A percentile compares a stretch with the other conserved stretches of the same genome.
These are phyloP conservation scores for Tipula unca DNA, from an alignment of 2,888 invertebrate genomes.

Conservation along the genomic window DNA sequence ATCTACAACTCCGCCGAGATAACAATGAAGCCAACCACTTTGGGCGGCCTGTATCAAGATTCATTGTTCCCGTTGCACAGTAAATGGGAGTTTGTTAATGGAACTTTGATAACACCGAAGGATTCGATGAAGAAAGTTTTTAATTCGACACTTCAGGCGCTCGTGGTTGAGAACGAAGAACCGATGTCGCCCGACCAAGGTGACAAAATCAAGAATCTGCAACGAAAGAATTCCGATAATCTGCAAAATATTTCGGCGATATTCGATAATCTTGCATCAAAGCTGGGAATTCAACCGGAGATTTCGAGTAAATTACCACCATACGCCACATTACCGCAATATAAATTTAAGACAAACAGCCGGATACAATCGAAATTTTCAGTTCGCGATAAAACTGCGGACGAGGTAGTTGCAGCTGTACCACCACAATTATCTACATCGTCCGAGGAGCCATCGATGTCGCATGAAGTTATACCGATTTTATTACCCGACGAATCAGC, in stretches of 20 bases:
- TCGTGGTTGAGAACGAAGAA: constrained; percentile 50
- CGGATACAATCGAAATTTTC: not conserved
- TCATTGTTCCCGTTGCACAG: constrained; percentile 39
- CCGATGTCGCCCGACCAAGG: constrained; percentile 28
- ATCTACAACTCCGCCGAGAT: not conserved
- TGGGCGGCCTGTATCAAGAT: constrained; percentile 25
- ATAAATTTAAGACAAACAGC: constrained; percentile 32
- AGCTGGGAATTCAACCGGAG: constrained; percentile 41
- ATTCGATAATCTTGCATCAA: constrained; percentile 53
- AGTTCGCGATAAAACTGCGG: not conserved
- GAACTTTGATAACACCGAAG: constrained; percentile 30
- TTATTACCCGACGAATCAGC: not conserved
- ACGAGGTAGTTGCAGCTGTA: constrained; percentile 27
- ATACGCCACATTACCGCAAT: constrained; percentile 32
- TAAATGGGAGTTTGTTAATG: constrained; percentile 53
- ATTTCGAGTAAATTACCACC: constrained; percentile 38
- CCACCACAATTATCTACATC: constrained; percentile 25
- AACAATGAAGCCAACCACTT: not conserved
- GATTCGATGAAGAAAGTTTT: constrained; percentile 47
- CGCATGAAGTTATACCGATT: constrained; percentile 20
- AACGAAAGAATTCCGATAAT: constrained; percentile 41
- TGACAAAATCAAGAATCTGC: constrained; percentile 33
- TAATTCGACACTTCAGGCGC: constrained; percentile 55
- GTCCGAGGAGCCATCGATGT: constrained; percentile 25
- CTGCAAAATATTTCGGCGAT: constrained; percentile 56